Evolutionary conservation across 2,797 vertebrate species (phyloP), one percentile per base, ranked within the genome.

Genomic region (Euthynnus affinis): DNA sequence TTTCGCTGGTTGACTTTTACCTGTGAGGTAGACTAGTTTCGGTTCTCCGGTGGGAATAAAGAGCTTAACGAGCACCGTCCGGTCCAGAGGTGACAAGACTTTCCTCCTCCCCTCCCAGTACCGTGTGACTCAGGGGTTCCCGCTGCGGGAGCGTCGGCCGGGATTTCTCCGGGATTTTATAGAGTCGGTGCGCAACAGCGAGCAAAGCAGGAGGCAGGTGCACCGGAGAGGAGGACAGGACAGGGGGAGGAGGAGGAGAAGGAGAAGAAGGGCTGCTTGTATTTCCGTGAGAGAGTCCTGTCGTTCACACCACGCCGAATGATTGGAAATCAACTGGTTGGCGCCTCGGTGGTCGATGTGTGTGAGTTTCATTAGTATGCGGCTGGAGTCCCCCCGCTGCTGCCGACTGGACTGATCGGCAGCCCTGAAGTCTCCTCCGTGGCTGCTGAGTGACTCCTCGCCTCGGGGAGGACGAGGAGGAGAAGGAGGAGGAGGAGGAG

Each of bases 1-100:
- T 96, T 96, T 91, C 91, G 84, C 90, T 94, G 94, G 93, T 94
- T 93, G 93, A 95, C 91, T 96, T 94, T 93, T 94, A 95, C 95
- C 95, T 96, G 93, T 70, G 89, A 92, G 93, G 90, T 89, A 81
- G 83, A 90, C 88, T 81, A 91, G 93, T 95, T 95, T 95, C 95
- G 92, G 71, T 90, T 85, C 83, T 25, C 76, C 73, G 76, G 80
- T 64, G 79, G 65, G 64, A 76, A 71, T 32, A 49, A 29, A 81
- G 8, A 58, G 71, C 60, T 29, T 71, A 74, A 22, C 58, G 29
- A 29, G 25, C 49, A 15, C 22, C 32, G 48, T 60, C 57, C 61
- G 74, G 81, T 66, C 61, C 82, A 58, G 81, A 78, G 82, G 86
- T 65, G 77, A 20, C 6, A 8, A 46, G 61, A 66, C 52, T 71